Conservation (phyloP, 1,140 invertebrate species). For the Cryptotermes secundus region DNA sequence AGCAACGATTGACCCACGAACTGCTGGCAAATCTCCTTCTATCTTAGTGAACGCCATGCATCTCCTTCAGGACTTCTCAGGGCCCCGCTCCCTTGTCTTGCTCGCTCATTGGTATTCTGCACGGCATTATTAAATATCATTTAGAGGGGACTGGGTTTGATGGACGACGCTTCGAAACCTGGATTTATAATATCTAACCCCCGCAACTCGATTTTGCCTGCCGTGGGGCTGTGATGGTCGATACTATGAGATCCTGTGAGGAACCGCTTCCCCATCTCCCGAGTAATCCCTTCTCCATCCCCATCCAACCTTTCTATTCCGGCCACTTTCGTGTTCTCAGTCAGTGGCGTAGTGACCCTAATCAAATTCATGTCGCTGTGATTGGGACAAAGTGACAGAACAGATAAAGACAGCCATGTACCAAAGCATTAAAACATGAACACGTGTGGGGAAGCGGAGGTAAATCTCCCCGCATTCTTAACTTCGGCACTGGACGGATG, state of each 20-base stretch:
- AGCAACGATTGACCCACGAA: background rate
- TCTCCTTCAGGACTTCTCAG: background rate
- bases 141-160: constrained; percentile 1
- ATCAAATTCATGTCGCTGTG: no score
- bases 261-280: background rate
- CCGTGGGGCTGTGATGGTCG: background rate
- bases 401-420: no score
- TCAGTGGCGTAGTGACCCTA: background rate
- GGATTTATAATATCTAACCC: background rate
- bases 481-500: no score
- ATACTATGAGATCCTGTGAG: background rate
- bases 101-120: background rate
- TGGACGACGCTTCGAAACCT: constrained; percentile 14
- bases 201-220: background rate
- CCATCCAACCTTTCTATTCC: background rate
- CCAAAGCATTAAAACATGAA: no score
- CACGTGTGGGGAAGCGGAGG: no score
- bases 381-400: no score
- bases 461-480: no score
- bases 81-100: background rate
- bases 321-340: background rate
- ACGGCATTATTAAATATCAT: constrained; percentile 18
- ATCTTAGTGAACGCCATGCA: background rate
- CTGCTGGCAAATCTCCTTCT: background rate
- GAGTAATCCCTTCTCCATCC: background rate